phyloP scores from a whole-genome alignment of 2,888 invertebrate genomes.

The Toxonevra muliebris region DNA sequence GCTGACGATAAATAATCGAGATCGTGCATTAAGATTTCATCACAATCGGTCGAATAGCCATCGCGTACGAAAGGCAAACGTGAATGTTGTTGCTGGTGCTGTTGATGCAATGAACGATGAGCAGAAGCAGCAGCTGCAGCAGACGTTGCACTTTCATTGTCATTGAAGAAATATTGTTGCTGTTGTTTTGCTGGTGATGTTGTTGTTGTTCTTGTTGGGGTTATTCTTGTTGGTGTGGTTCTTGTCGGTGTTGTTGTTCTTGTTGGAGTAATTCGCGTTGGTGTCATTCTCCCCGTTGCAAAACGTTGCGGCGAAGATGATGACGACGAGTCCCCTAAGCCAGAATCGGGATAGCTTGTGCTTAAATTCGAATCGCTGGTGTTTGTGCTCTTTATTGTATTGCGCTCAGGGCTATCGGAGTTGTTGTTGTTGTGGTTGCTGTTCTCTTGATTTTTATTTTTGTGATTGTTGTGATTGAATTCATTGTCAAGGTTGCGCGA shows the following conservation, averaged over 20 bases:
- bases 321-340: constrained; percentile 48
- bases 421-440: constrained; percentile 19
- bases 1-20: constrained; percentile 47
- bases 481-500: constrained; percentile 1
- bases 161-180: constrained; percentile 11
- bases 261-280: neutral
- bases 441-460: constrained; percentile 43
- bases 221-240: neutral
- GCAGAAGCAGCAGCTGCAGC: neutral
- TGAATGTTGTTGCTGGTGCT: constrained; percentile 24
- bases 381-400: constrained; percentile 48
- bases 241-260: constrained; percentile 14
- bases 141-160: constrained; percentile 20
- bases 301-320: constrained; percentile 35
- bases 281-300: constrained; percentile 27
- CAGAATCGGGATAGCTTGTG: constrained; percentile 60
- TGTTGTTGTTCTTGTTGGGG: constrained; percentile 36
- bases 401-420: constrained; percentile 40
- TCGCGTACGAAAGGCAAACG: constrained; percentile 55
- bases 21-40: constrained; percentile 60
- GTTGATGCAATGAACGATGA: constrained; percentile 9
- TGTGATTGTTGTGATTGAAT: constrained; percentile 18
- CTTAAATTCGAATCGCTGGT: constrained; percentile 60
- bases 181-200: constrained; percentile 26
- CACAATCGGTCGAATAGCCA: constrained; percentile 61